phyloP scores from a whole-genome alignment of 2,888 invertebrate genomes.

The Drosophila vallismaia region DNA sequence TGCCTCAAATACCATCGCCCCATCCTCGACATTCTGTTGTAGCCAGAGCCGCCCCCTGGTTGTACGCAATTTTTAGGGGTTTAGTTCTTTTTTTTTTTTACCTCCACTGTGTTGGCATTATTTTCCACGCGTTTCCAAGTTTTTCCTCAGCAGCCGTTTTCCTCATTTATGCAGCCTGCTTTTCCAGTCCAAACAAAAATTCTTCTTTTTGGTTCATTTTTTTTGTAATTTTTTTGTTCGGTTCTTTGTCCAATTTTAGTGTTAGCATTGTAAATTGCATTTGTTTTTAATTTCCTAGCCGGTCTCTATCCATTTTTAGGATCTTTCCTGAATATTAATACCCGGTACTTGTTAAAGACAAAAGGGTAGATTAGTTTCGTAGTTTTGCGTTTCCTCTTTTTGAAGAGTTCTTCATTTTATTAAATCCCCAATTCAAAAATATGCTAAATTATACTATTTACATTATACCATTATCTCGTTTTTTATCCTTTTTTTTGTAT shows the following conservation, averaged over 20 bases:
- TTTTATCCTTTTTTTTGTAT: neutral
- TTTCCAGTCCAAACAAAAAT: slow-evolving; percentile 37
- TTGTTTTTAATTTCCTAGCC: slow-evolving; percentile 44
- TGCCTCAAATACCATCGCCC: neutral
- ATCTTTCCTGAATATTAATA: slow-evolving; percentile 24
- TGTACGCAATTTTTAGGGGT: neutral
- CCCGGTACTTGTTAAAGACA: neutral
- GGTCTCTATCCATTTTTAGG: neutral
- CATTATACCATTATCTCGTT: neutral
- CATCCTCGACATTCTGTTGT: slow-evolving; percentile 24
- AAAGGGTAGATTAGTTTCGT: too few relatives aligned
- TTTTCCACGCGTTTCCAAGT: slow-evolving; percentile 32
- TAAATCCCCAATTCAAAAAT: neutral
- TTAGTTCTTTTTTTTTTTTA: neutral
- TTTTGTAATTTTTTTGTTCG: slow-evolving; percentile 4
- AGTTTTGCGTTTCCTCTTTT: neutral
- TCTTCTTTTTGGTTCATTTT: slow-evolving; percentile 14
- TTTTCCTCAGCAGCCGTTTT: slow-evolving; percentile 38
- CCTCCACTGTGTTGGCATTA: slow-evolving; percentile 15
- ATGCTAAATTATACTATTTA: neutral
- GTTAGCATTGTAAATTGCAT: slow-evolving; percentile 69
- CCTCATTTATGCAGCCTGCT: slow-evolving; percentile 44
- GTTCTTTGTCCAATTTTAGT: slow-evolving; percentile 39
- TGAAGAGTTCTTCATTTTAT: neutral
- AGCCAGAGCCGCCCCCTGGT: slow-evolving; percentile 18